Conservation (phyloP, 2,797 vertebrate species). For the Pseudotriccus pelzelni region DNA sequence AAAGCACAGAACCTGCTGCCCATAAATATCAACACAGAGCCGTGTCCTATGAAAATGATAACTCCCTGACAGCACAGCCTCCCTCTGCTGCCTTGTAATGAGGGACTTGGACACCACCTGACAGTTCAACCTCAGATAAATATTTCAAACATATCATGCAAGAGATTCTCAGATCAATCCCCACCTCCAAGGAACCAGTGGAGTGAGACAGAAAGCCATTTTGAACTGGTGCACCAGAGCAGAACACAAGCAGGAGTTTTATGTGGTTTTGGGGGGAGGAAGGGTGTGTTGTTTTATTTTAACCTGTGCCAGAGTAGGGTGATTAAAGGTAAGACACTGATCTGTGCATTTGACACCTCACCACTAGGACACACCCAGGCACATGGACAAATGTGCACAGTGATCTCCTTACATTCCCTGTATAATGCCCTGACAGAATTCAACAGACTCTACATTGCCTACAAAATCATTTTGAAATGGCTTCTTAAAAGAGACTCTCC, state of each 20-base stretch:
- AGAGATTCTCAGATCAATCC: conserved; percentile 74
- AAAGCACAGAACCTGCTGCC: conserved; percentile 25
- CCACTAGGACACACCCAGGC: background rate
- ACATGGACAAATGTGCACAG: background rate
- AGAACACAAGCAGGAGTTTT: conserved; percentile 46
- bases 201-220: conserved; percentile 68
- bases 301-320: background rate
- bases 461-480: background rate
- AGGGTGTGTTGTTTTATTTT: background rate
- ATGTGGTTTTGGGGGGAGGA: rapidly evolving
- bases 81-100: conserved; percentile 69
- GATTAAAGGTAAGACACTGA: background rate
- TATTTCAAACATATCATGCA: conserved; percentile 72
- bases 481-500: background rate
- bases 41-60: conserved; percentile 48
- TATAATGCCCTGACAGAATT: background rate
- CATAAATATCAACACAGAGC: conserved; percentile 59
- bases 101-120: conserved; percentile 68
- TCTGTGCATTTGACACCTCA: background rate
- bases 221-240: conserved; percentile 39
- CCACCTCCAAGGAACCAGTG: conserved; percentile 60
- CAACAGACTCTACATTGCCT: background rate
- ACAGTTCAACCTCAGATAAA: conserved; percentile 69
- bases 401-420: background rate
- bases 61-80: conserved; percentile 61